Evolutionary conservation across 53 echinoderm and acorn worm genomes (phyloP).

Genomic region (Paracentrotus lividus): DNA sequence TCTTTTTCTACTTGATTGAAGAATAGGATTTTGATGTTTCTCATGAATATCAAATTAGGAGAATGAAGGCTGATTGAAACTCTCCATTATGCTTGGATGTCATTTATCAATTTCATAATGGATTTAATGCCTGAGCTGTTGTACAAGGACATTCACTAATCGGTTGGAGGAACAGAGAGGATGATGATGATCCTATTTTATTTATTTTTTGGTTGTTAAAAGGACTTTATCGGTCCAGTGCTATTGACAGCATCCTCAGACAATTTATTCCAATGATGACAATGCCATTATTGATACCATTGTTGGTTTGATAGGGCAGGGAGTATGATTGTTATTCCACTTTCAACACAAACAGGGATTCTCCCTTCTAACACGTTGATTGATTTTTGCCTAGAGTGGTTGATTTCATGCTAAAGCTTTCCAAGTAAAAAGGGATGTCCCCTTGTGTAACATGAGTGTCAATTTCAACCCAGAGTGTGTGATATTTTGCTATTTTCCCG

Average conservation of each 20-base stretch:
- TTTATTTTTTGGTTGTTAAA: no score
- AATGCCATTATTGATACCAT: background rate
- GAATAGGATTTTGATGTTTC: background rate
- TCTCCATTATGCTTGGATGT: background rate
- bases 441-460: background rate
- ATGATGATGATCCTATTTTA: conserved; percentile 15
- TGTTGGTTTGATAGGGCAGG: background rate
- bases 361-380: no score
- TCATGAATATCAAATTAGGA: conserved; percentile 17
- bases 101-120: conserved; percentile 59
- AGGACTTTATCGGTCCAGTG: conserved; percentile 20
- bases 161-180: background rate
- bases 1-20: conserved; percentile 12
- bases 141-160: conserved; percentile 43
- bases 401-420: no score
- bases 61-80: conserved; percentile 11
- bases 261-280: background rate
- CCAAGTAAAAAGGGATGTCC: background rate
- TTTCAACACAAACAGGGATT: background rate
- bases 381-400: no score
- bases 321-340: no score
- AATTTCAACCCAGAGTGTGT: background rate
- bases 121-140: conserved; percentile 21
- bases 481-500: background rate
- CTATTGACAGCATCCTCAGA: background rate